Base-by-base conservation (phyloP, 2,797 vertebrate species). In the Premnoplex brunnescens region DNA sequence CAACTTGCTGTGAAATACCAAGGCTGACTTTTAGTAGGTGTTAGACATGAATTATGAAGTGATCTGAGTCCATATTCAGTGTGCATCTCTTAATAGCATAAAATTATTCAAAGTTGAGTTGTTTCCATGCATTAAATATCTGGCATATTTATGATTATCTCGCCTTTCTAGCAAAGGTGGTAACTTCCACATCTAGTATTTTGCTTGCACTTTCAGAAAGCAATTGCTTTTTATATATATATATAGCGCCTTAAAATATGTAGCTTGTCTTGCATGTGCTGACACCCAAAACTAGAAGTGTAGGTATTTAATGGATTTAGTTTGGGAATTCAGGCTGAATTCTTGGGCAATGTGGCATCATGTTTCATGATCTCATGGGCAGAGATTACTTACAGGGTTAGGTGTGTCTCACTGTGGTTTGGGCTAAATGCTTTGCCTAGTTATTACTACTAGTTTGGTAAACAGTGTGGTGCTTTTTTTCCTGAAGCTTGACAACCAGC, bases 21-120 rank as follows among this genome's bases (percentile, higher is more conserved):
- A 56, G 34, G 28, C 90, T 95, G 93, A 79, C 85, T 95, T 97
- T 86, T 76, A 85, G 71, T 73, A 52, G 56, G 91, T 81, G 93
- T 91, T 96, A 88, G 81, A 44, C 93, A 85, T 96, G 95, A 97
- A 97, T 97, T 97, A 96, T 96, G 92, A 94, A 97, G 94, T 95
- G 88, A 94, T 96, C 91, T 60, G 86, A 89, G 93, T 96, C 93
- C 91, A 64, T 95, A 95, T 97, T 96, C 95, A 93, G 67, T 62
- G 75, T 85, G 74, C 90, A 78, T 95, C 86, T 96, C 91, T 91
- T 97, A 97, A 95, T 96, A 93, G 87, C 20, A 23, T 93, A 67
- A 95, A 93, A 97, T 97, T 91, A 96, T 88, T 96, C 97, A 91
- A 97, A 97, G 94, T 55, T 74, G 66, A 94, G 91, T 96, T 97